Evolutionary conservation across 1,140 invertebrate genomes (phyloP), one percentile per base, ranked within the genome.

Genomic region (Hormaphis cornu): DNA sequence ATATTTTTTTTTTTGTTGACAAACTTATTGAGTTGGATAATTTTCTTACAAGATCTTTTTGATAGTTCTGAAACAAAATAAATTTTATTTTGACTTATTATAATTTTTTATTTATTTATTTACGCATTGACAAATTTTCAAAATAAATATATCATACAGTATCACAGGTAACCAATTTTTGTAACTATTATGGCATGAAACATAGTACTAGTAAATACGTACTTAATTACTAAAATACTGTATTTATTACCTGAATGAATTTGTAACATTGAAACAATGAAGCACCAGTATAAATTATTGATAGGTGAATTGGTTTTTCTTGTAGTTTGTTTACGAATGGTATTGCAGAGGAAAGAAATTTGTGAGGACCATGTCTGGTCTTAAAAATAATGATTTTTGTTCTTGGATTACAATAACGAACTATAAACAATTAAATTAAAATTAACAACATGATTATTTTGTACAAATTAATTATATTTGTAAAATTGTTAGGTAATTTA

Each of bases 191-290:
- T n/a, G n/a, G n/a, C n/a, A n/a, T n/a, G n/a, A n/a, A n/a, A n/a
- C n/a, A n/a, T n/a, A n/a, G n/a, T n/a, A n/a, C n/a, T n/a, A n/a
- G n/a, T n/a, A n/a, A 53, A 35, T 8, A 73, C n/a, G 54, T 12
- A 52, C 24, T 42, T 3, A 54, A 52, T 18, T 71, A 37, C 16
- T 16, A 40, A 44, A 16, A 35, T 69, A 69, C n/a, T 56, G 1
- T 33, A 33, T 58, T 18, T n/a, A 69, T 75, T 75, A 82, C 81
- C 74, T 77, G 78, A 53, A 90, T 83, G 75, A 87, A 89, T 72
- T 83, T 82, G 75, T 87, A 89, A 78, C 88, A 89, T 63, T 90
- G 85, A 76, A 84, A 87, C 24, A 91, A 79, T 12, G 88, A 89
- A n/a, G 87, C 88, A 50, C 88, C 87, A 1, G 84, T 79, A 75